Percentiles rank a stretch among this genome's conserved stretches.
Evolutionary conservation across 2,113 vertebrate species (phyloP).

Genomic region (Andinoacara biseriatus): DNA sequence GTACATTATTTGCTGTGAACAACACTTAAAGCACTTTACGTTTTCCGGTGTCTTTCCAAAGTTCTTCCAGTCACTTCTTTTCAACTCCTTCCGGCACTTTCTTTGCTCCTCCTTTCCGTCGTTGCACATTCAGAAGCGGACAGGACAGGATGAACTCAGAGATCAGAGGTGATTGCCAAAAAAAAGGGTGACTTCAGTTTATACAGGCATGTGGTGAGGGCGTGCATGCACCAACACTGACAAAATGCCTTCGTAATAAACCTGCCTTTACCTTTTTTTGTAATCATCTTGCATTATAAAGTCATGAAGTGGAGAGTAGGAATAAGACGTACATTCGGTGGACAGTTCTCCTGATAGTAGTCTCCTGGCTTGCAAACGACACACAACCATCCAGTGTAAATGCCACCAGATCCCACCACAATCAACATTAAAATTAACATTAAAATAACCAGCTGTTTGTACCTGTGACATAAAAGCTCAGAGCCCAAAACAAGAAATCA

Average conservation of each 20-base stretch:
- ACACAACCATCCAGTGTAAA: neutral
- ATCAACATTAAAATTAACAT: slow-evolving; percentile 27
- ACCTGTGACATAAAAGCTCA: slow-evolving; percentile 25
- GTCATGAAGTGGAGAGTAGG: neutral
- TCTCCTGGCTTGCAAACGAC: slow-evolving; percentile 14
- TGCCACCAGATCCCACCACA: fast-evolving
- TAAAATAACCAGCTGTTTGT: slow-evolving; percentile 29
- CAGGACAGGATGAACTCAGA: neutral
- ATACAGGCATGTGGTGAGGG: neutral
- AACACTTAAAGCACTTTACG: slow-evolving; percentile 58
- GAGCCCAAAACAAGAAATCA: neutral
- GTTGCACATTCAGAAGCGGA: slow-evolving; percentile 40
- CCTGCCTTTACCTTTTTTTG: neutral
- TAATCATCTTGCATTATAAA: neutral
- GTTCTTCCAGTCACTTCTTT: neutral
- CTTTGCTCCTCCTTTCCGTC: neutral
- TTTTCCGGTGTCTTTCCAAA: neutral
- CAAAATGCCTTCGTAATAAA: neutral
- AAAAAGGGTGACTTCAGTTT: neutral
- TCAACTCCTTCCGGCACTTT: neutral
- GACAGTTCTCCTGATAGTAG: slow-evolving; percentile 38
- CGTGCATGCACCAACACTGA: neutral
- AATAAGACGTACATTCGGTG: slow-evolving; percentile 49
- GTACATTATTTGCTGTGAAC: slow-evolving; percentile 68
- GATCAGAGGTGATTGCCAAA: neutral